Conservation (phyloP, 2,888 invertebrate genomes). For the Corythucha ciliata region DNA sequence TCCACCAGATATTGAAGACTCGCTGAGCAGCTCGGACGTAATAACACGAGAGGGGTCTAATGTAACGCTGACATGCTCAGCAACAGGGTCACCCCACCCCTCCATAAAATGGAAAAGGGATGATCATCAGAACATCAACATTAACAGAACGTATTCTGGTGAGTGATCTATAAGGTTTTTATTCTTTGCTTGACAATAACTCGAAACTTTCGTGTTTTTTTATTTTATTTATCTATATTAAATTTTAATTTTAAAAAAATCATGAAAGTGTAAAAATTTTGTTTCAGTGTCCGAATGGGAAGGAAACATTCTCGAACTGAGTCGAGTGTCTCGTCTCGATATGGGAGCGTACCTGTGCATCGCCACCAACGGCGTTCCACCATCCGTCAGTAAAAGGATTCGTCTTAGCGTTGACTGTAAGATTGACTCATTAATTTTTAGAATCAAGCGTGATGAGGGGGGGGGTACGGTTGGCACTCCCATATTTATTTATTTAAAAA, state of each 20-base stretch:
- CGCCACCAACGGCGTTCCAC: conserved; percentile 81
- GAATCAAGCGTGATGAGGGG: conserved; percentile 83
- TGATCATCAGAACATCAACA: conserved; percentile 75
- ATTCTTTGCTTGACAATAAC: neutral
- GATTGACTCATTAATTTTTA: conserved; percentile 86
- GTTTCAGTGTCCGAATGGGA: conserved; percentile 69
- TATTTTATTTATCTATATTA: neutral
- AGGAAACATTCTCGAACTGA: conserved; percentile 73
- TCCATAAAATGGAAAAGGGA: conserved; percentile 86
- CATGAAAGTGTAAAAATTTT: neutral
- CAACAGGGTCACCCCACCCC: conserved; percentile 80
- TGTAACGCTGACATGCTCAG: conserved; percentile 79
- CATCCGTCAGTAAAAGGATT: conserved; percentile 81
- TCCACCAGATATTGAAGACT: conserved; percentile 85
- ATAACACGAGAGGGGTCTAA: conserved; percentile 84
- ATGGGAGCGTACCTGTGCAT: conserved; percentile 91
- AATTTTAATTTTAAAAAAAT: neutral
- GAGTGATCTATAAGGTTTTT: conserved; percentile 16
- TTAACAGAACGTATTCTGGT: conserved; percentile 51
- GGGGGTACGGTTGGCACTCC: conserved; percentile 72
- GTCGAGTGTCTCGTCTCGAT: conserved; percentile 73
- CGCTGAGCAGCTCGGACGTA: conserved; percentile 80
- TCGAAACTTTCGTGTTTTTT: too few relatives aligned
- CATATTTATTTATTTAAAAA: too few relatives aligned
- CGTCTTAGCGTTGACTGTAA: conserved; percentile 91